A percentile compares a stretch with the other conserved stretches of the same genome.
These are phyloP conservation scores for Geodia barretti DNA, from an alignment of 37 sponge, comb jelly and placozoan species.

Conservation along the genomic window DNA sequence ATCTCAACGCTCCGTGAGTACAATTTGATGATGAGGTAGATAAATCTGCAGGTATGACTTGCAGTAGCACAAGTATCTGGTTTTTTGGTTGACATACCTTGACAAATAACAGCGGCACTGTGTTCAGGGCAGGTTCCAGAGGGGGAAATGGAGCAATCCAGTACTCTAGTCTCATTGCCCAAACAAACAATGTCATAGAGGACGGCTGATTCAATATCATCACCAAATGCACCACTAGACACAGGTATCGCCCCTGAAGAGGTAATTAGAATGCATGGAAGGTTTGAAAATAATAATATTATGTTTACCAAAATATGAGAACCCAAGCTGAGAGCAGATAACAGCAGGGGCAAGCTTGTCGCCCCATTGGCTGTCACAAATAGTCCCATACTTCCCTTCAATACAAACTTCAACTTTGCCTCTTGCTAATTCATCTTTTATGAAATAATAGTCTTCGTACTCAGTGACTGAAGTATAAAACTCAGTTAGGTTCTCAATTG, in stretches of 20 bases:
- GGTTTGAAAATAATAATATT: too few relatives aligned
- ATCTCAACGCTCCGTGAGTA: not conserved
- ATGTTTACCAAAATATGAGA: slow-evolving; percentile 19
- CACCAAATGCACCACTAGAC: slow-evolving; percentile 3
- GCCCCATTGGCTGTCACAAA: slow-evolving; percentile 32
- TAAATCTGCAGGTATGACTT: too few relatives aligned
- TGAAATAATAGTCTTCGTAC: slow-evolving; percentile 1
- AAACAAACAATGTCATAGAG: slow-evolving; percentile 22
- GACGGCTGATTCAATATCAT: not conserved
- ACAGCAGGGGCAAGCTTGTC: slow-evolving; percentile 35
- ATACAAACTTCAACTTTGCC: slow-evolving; percentile 43
- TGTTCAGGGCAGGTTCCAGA: too few relatives aligned
- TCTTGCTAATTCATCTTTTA: not conserved
- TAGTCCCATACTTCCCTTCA: slow-evolving; percentile 24
- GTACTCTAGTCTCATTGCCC: slow-evolving; percentile 15
- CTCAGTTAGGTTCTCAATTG: not conserved
- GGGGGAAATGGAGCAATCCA: too few relatives aligned
- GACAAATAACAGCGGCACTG: too few relatives aligned
- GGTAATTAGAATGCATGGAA: not conserved
- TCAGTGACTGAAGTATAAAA: not conserved
- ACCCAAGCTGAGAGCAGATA: slow-evolving; percentile 34
- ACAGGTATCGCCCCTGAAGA: slow-evolving; percentile 8
- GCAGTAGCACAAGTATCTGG: too few relatives aligned
- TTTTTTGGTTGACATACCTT: too few relatives aligned
- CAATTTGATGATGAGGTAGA: too few relatives aligned